These are phyloP conservation scores for Mormyrops boulengeri DNA, from an alignment of 2,797 vertebrate species.

Conservation along the genomic window DNA sequence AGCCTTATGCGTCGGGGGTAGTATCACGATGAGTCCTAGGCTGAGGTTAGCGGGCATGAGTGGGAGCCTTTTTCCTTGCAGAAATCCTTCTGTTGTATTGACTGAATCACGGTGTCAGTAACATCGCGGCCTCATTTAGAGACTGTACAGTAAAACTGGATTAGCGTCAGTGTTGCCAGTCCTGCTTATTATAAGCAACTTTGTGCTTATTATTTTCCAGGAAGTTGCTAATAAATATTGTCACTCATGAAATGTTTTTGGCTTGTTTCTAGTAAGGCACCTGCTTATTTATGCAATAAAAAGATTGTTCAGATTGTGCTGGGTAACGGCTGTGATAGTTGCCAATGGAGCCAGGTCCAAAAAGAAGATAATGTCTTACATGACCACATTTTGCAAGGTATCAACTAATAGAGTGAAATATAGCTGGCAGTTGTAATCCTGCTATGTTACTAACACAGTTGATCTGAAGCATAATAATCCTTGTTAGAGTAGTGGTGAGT, in stretches of 20 bases:
- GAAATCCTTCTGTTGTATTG: background rate
- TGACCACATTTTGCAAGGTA: background rate
- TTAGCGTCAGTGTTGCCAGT: background rate
- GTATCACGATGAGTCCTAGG: background rate
- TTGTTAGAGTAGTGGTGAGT: background rate
- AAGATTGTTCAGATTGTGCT: background rate
- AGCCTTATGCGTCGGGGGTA: background rate
- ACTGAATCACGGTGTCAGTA: background rate
- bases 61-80: background rate
- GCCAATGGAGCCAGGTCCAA: background rate
- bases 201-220: background rate
- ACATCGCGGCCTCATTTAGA: background rate
- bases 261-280: background rate
- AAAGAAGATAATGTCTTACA: background rate
- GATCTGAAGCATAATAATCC: background rate
- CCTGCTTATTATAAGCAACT: background rate
- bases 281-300: background rate
- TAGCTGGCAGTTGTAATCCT: background rate
- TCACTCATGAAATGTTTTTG: background rate
- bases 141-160: background rate
- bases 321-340: background rate
- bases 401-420: background rate
- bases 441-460: background rate
- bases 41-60: background rate
- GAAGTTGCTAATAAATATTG: background rate